phyloP scores from a whole-genome alignment of 1,140 invertebrate genomes.

The Lasioglossum albipes region DNA sequence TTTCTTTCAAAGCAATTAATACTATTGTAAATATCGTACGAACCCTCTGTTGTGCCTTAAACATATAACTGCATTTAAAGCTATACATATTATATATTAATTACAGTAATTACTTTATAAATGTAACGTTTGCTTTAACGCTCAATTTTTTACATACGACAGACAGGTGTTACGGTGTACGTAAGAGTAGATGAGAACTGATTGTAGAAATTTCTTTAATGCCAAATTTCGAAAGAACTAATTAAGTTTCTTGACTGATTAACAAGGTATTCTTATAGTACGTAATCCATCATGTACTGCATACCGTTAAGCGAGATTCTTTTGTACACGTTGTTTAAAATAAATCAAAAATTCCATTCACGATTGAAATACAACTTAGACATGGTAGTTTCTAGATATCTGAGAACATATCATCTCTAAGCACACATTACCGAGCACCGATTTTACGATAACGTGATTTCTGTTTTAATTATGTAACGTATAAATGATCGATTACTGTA shows the following conservation, averaged over 20 bases:
- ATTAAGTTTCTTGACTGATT: conserved; percentile 27
- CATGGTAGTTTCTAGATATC: background rate
- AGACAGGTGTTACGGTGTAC: conserved; percentile 18
- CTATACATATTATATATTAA: conserved; percentile 25
- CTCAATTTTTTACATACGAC: conserved; percentile 52
- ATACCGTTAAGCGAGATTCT: background rate
- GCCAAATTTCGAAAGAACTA: conserved; percentile 8
- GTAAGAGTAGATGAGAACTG: conserved; percentile 13
- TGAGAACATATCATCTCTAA: conserved; percentile 16
- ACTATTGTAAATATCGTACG: conserved; percentile 50
- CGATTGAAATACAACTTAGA: background rate
- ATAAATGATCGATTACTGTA: conserved; percentile 9
- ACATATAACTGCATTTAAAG: conserved; percentile 52
- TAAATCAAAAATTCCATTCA: conserved; percentile 6
- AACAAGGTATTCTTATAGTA: background rate
- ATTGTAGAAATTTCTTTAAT: conserved; percentile 25
- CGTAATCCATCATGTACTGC: background rate
- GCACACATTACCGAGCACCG: background rate
- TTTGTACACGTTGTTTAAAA: conserved; percentile 7
- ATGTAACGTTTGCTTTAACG: conserved; percentile 37
- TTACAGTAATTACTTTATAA: conserved; percentile 34
- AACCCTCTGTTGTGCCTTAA: conserved; percentile 61
- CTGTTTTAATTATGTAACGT: background rate
- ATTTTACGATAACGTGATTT: conserved; percentile 1
- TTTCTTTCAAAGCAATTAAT: conserved; percentile 11